Percentiles rank a stretch among this genome's conserved stretches.
Conservation (phyloP, 1,140 invertebrate genomes). For the Palaemon carinicauda region DNA sequence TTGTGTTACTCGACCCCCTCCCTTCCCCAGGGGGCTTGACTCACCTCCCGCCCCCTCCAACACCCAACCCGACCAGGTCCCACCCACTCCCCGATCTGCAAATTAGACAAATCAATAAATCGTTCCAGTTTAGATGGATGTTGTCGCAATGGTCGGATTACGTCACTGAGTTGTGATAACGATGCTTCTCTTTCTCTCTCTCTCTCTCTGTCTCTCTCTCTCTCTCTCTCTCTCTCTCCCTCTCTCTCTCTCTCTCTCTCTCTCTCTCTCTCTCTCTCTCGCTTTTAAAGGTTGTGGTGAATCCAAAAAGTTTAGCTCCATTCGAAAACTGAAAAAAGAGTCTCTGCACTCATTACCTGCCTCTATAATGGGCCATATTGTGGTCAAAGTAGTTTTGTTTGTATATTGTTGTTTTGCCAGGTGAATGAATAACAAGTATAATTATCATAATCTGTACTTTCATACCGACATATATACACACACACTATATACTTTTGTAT, state of each 20-base stretch:
- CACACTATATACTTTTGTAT: background rate
- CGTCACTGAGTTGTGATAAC: background rate
- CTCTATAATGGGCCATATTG: too few species aligned
- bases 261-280: too few species aligned
- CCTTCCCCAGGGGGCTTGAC: too few species aligned
- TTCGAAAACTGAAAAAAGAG: background rate
- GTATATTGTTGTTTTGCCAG: too few species aligned
- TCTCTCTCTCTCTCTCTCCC: background rate
- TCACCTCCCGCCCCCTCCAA: too few species aligned
- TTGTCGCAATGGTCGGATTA: background rate
- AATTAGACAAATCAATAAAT: background rate
- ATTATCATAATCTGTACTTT: background rate
- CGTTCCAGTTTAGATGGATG: slow-evolving; percentile 74
- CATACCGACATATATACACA: background rate
- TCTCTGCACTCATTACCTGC: background rate
- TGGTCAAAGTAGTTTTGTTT: too few species aligned
- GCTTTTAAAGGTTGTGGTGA: background rate
- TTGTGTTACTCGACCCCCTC: too few species aligned
- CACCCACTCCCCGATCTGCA: too few species aligned
- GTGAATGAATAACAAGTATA: background rate
- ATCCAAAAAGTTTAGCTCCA: background rate
- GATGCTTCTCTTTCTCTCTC: background rate
- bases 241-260: background rate
- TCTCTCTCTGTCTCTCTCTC: background rate
- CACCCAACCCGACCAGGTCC: too few species aligned